Conservation (phyloP, 2,113 vertebrate species). For the Pelusios castaneus region DNA sequence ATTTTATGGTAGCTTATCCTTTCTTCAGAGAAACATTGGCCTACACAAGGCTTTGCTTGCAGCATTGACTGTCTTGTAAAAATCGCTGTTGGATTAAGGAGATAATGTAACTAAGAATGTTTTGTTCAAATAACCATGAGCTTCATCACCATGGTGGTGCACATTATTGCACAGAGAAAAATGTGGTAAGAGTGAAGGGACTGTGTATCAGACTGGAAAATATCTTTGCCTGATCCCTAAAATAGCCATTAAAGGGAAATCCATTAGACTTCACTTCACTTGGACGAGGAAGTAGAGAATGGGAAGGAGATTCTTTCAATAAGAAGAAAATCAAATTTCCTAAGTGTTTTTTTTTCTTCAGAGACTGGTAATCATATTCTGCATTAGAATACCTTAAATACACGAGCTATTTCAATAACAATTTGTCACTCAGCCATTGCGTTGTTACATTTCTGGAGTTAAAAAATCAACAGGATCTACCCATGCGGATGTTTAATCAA, state of each 20-base stretch:
- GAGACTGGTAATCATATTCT: neutral
- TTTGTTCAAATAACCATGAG: neutral
- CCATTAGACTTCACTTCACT: neutral
- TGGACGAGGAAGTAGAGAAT: neutral
- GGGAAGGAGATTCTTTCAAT: neutral
- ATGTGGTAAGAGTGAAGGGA: neutral
- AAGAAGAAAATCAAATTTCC: neutral
- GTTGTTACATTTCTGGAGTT: conserved; percentile 29
- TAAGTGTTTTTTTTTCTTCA: neutral
- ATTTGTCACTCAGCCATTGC: conserved; percentile 25
- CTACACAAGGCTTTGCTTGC: neutral
- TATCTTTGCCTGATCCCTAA: rapidly evolving
- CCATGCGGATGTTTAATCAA: conserved; percentile 36
- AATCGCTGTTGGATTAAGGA: neutral
- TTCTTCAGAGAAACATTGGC: neutral
- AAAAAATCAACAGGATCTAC: conserved; percentile 15
- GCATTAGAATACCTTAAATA: conserved; percentile 5
- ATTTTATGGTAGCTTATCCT: neutral
- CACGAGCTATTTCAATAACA: neutral
- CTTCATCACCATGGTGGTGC: neutral
- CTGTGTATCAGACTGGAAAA: neutral
- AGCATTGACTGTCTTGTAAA: neutral
- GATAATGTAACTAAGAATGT: neutral
- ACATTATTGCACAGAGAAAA: neutral
- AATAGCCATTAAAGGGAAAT: neutral